Evolutionary conservation across 2,797 vertebrate species (phyloP).

Genomic region (Periparus ater): DNA sequence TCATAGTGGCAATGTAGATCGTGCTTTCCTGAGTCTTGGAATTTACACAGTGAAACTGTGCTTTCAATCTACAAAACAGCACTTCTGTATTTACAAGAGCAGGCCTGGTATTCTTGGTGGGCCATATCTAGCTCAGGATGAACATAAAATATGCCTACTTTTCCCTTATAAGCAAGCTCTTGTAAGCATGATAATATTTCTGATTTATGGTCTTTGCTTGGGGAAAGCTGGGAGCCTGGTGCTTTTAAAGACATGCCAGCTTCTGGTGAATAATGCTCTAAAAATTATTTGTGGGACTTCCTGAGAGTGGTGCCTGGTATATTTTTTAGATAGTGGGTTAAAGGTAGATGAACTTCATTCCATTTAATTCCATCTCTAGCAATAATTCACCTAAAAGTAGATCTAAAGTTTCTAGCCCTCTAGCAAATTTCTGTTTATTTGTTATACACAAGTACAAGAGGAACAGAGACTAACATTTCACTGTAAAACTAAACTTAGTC

Average conservation of each 20-base stretch:
- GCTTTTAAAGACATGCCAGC: neutral
- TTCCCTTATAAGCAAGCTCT: neutral
- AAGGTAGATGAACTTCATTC: neutral
- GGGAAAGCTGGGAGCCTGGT: neutral
- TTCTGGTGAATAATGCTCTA: neutral
- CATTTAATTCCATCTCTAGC: neutral
- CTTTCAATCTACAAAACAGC: neutral
- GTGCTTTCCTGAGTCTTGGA: neutral
- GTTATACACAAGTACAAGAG: neutral
- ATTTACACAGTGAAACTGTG: neutral
- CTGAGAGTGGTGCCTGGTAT: neutral
- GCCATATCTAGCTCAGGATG: neutral
- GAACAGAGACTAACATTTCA: neutral
- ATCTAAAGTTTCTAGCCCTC: neutral
- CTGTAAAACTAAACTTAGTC: neutral
- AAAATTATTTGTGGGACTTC: neutral
- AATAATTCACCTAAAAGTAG: neutral
- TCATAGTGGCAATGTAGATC: neutral
- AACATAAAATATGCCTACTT: neutral
- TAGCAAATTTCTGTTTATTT: neutral
- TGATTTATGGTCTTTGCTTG: neutral
- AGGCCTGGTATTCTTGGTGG: neutral
- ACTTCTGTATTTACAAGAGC: neutral
- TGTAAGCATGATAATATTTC: neutral
- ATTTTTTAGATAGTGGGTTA: neutral